A percentile compares a stretch with the other conserved stretches of the same genome.
These are phyloP conservation scores for Drosophila diplacantha DNA, from an alignment of 2,888 invertebrate species.

Conservation along the genomic window DNA sequence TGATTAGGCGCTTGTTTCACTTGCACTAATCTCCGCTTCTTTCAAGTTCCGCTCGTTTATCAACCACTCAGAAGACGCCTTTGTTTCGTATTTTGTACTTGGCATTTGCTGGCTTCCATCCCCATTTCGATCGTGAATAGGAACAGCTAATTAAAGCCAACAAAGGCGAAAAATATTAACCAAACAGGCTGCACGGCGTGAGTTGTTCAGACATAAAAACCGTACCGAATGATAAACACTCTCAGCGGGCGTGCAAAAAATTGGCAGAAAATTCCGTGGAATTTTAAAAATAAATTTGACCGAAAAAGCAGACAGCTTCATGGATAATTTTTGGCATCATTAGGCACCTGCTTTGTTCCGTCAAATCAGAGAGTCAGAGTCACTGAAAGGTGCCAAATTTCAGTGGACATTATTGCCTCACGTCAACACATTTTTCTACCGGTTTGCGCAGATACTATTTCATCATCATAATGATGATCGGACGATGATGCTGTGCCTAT, in stretches of 20 bases:
- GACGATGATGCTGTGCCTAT: constrained; percentile 8
- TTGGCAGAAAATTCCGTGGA: constrained; percentile 16
- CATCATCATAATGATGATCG: background rate
- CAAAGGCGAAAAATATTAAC: constrained; percentile 22
- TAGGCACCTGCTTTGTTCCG: constrained; percentile 18
- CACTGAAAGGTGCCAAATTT: constrained; percentile 12
- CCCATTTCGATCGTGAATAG: constrained; percentile 10
- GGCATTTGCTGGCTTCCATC: constrained; percentile 26
- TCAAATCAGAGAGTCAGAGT: constrained; percentile 13
- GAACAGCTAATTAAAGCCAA: constrained; percentile 12
- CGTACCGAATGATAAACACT: constrained; percentile 34
- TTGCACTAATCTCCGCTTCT: background rate
- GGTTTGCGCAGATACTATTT: constrained; percentile 23
- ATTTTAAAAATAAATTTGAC: constrained; percentile 12
- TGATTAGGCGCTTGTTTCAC: constrained; percentile 6
- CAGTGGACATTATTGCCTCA: constrained; percentile 6
- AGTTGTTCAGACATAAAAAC: constrained; percentile 1
- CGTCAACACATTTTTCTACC: constrained; percentile 17
- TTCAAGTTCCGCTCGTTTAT: constrained; percentile 2
- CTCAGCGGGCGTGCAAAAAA: constrained; percentile 10
- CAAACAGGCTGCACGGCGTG: constrained; percentile 20
- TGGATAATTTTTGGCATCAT: constrained; percentile 16
- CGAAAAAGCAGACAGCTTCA: constrained; percentile 1
- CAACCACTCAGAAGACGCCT: background rate
- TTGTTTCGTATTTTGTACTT: constrained; percentile 6